Evolutionary conservation across 2,888 invertebrate species (phyloP).

Genomic region (Leptopilina syphax): DNA sequence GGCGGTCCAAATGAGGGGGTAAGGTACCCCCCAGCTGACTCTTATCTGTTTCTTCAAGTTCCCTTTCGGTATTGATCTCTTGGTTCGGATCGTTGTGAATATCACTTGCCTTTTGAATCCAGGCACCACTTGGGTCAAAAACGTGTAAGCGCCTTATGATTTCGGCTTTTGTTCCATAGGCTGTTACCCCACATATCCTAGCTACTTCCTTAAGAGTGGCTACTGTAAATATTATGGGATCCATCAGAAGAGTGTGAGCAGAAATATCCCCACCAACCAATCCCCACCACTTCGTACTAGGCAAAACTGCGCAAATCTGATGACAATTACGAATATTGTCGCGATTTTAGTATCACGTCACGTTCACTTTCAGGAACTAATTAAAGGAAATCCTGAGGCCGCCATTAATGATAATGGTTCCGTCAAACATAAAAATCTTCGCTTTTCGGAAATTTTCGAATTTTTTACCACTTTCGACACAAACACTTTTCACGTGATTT

Average conservation of each 20-base stretch:
- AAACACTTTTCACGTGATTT: not conserved
- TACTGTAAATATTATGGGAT: slow-evolving; percentile 9
- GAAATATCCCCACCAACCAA: too few species aligned
- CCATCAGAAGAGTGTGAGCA: not conserved
- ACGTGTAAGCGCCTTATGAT: not conserved
- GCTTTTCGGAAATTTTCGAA: not conserved
- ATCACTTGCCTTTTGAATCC: not conserved
- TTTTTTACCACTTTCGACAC: not conserved
- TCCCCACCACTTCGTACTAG: not conserved
- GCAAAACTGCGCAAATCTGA: too few species aligned
- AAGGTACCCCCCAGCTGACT: not conserved
- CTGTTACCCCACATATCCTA: not conserved
- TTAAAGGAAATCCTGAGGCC: not conserved
- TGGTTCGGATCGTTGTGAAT: not conserved
- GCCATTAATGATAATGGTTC: not conserved
- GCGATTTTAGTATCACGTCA: not conserved
- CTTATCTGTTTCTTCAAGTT: not conserved
- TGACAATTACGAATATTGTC: not conserved
- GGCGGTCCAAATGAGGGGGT: not conserved
- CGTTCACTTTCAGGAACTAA: not conserved
- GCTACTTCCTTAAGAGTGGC: not conserved
- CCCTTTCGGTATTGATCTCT: not conserved
- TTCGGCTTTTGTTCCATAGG: slow-evolving; percentile 3
- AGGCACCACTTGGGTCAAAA: not conserved
- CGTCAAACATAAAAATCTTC: not conserved